Base-by-base conservation (phyloP, 2,797 vertebrate species). In the Rhinogobio ventralis region DNA sequence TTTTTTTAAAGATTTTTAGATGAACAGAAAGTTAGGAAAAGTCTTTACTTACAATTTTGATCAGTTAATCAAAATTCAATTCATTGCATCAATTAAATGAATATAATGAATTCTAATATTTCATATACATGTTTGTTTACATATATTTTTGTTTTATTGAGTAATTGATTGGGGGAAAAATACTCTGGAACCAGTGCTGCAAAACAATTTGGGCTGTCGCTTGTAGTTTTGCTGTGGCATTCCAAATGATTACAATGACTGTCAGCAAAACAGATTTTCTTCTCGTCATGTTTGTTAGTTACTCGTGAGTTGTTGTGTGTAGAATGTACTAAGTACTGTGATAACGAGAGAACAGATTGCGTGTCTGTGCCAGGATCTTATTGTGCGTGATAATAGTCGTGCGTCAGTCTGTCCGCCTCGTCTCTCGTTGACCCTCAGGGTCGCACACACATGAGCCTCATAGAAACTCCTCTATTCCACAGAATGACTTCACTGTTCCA, bases 401-500 rank as follows among this genome's bases (percentile, higher is more conserved):
- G 53, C 28, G 46, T 77, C 78, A 75, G 82, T 74, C 53, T 64
- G 67, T 33, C 71, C 36, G 17, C 66, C 86, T 67, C 36, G 71
- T 79, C 86, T 82, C 71, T 81, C 33, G 14, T 49, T 85, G 76
- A 85, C 80, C 86, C 75, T 66, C 30, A 46, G 69, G 19, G 66
- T 72, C 69, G 25, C 20, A 42, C 57, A 84, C 68, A 69, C 57
- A 84, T 23, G 13, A 51, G 28, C 25, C 64, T 84, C 85, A 94
- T 93, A 92, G 89, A 86, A 83, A 64, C 55, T 3, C 83, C 90
- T 92, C 91, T 94, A 91, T 94, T 86, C 86, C 68, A 36, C 83
- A 81, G 67, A 83, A 88, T 93, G 91, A 94, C 91, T 90, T 95
- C 92, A 94, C 53, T 81, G 66, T 88, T 87, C 45, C 71, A 64